These are phyloP conservation scores for Lophura nycthemera DNA, from an alignment of 2,113 vertebrate species.

Conservation along the genomic window DNA sequence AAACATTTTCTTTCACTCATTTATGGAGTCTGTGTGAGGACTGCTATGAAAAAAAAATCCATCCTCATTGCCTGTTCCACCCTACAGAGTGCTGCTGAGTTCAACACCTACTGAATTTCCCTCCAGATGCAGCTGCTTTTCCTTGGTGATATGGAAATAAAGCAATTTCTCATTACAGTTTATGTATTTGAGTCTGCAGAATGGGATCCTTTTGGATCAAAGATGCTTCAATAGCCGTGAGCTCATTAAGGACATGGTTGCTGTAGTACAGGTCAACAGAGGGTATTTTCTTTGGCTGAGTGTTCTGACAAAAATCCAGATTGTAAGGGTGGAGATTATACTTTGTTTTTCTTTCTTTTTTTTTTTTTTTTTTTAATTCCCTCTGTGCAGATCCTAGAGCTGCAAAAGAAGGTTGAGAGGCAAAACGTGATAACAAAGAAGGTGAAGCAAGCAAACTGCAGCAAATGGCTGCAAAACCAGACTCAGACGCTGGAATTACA, in stretches of 20 bases:
- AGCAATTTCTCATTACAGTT: background rate
- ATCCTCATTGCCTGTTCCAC: background rate
- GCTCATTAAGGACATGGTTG: background rate
- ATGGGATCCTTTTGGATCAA: background rate
- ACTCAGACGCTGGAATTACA: background rate
- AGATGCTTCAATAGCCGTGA: background rate
- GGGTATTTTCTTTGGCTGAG: constrained; percentile 5
- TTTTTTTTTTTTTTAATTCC: background rate
- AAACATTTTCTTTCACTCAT: background rate
- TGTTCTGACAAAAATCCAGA: constrained; percentile 7
- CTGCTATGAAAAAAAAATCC: background rate
- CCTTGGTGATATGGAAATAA: fast-evolving
- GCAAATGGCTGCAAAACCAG: constrained; percentile 29
- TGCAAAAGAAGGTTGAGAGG: constrained; percentile 11
- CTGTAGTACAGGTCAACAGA: constrained; percentile 1
- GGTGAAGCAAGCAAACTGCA: background rate
- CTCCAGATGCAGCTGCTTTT: background rate
- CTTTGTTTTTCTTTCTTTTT: background rate
- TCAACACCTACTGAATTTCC: background rate
- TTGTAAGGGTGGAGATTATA: background rate
- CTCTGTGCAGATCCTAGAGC: constrained; percentile 24
- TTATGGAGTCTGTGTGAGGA: background rate
- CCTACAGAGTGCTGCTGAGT: background rate
- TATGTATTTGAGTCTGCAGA: background rate
- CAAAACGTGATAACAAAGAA: background rate